phyloP scores from a whole-genome alignment of 2,113 vertebrate genomes.

The Thermophis baileyi region DNA sequence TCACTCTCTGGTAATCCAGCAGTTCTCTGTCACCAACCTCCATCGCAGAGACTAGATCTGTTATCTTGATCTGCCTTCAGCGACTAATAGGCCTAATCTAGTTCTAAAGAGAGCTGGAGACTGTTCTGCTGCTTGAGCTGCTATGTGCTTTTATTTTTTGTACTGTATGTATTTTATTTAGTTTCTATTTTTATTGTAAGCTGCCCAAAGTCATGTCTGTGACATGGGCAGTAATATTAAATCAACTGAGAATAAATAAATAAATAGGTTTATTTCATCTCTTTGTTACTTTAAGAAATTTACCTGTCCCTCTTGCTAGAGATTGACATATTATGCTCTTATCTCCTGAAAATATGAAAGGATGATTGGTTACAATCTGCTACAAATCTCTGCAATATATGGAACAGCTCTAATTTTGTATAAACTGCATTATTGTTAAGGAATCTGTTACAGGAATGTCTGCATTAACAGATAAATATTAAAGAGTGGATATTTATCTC shows the following conservation, averaged over 20 bases:
- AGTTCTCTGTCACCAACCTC: not conserved
- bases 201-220: not conserved
- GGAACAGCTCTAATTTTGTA: not conserved
- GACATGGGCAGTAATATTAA: not conserved
- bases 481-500: not conserved
- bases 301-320: not conserved
- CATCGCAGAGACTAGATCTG: not conserved
- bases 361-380: not conserved
- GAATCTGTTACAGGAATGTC: not conserved
- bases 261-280: not conserved
- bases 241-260: not conserved
- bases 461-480: not conserved
- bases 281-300: not conserved
- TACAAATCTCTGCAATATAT: not conserved
- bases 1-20: not conserved
- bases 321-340: not conserved
- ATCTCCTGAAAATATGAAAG: not conserved
- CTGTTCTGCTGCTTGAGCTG: not conserved
- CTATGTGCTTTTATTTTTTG: not conserved
- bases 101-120: not conserved
- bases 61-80: not conserved
- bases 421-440: not conserved
- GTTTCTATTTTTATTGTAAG: not conserved
- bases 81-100: not conserved
- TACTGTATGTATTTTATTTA: not conserved